Conservation (phyloP, 2,113 vertebrate species). For the Deroptyus accipitrinus region DNA sequence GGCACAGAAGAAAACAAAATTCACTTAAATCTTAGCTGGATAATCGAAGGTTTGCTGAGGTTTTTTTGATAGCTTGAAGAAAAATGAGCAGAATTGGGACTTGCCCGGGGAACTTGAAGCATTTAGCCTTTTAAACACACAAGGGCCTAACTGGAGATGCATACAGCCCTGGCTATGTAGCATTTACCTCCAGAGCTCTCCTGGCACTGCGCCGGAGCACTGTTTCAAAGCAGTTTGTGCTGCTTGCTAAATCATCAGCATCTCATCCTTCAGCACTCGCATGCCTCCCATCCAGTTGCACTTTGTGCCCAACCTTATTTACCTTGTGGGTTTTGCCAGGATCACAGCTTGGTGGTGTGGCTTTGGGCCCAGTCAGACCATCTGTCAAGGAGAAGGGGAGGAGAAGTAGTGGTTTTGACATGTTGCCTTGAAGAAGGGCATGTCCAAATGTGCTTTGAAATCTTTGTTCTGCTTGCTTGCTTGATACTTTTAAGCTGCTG, state of each 20-base stretch:
- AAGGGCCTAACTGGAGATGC: neutral
- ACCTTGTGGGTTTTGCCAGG: conserved; percentile 54
- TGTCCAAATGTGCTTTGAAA: conserved; percentile 31
- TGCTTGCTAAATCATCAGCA: neutral
- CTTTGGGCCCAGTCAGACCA: conserved; percentile 1
- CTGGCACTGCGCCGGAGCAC: neutral
- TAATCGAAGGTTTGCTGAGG: neutral
- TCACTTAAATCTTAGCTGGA: neutral
- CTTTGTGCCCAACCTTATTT: conserved; percentile 41
- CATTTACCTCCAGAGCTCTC: neutral
- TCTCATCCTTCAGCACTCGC: neutral
- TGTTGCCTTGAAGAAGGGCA: conserved; percentile 2
- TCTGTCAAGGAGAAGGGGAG: conserved; percentile 39
- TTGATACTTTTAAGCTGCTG: neutral
- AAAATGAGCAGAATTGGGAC: neutral
- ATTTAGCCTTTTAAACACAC: neutral
- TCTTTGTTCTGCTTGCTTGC: neutral
- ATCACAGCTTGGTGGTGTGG: conserved; percentile 60
- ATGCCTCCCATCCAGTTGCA: conserved; percentile 19
- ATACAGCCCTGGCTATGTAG: neutral
- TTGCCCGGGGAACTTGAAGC: neutral
- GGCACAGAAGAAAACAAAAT: neutral
- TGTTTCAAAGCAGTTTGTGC: conserved; percentile 8
- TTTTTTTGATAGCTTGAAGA: neutral
- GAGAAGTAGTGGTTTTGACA: conserved; percentile 25